Base-by-base conservation (phyloP, 2,888 invertebrate species). In the Drosophila flavopinicola region DNA sequence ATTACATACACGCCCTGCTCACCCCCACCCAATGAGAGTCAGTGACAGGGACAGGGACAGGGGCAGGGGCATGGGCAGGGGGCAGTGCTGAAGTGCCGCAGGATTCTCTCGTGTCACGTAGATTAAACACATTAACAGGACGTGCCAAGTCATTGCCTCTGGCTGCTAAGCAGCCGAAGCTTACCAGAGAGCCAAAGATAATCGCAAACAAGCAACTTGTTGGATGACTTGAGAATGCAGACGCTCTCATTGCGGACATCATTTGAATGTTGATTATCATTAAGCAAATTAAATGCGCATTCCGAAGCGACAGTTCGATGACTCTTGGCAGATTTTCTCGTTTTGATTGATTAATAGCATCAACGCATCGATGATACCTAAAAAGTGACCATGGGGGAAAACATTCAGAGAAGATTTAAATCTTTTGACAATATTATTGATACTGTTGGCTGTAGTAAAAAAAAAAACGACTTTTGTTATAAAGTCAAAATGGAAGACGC, bases 1-100 rank as follows among this genome's bases (percentile, higher is more conserved):
- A 71, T 67, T 71, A 63, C 74, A 63, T 69, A 71, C 68, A 73
- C 68, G 68, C 68, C 44, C 44, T 15, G 48, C 53, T 24, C 23
- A 24, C 25, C 10, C 24, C 9, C 17, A n/a, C 23, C 25, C 37
- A 44, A 44, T 66, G 64, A 54, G 54, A 69, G 41, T 29, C 35
- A 13, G 38, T 20, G 20, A 20, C 20, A 2, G 20, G 2, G 20
- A 4, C 20, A 20, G 20, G 2, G 4, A 4, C 20, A 20, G 20
- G 2, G 4, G 20, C 20, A 20, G 20, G 2, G 4, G 20, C 20
- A 20, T 2, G 2, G 15, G 30, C 41, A 44, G 29, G 15, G 15
- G 37, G 24, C 54, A 56, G 27, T 3, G 24, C 2, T 23, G 23
- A 13, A 9, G 23, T 15, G 24, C 6, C 32, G 17, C 52, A 27